Percentiles rank a stretch among this genome's conserved stretches.
These are phyloP conservation scores for Sminthurides bifidus DNA, from an alignment of 1,140 invertebrate species.

Conservation along the genomic window DNA sequence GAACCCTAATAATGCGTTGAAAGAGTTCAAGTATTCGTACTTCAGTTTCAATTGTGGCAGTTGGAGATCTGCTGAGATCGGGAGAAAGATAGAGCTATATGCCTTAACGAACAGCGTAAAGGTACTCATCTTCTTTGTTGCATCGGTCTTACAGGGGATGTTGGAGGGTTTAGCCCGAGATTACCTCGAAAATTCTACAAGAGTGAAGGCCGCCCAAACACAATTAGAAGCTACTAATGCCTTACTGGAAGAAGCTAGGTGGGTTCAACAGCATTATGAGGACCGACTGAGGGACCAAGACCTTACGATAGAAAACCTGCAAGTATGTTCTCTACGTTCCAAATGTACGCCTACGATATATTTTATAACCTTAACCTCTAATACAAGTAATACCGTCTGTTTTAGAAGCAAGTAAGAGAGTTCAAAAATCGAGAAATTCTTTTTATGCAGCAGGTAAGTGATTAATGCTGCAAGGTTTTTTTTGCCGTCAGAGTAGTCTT, in stretches of 20 bases:
- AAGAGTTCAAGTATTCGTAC: background rate
- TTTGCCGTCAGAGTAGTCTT: background rate
- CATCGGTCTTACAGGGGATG: background rate
- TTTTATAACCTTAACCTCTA: no score
- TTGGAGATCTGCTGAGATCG: background rate
- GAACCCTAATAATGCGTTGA: no score
- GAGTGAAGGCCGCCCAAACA: background rate
- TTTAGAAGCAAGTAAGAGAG: no score
- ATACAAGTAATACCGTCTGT: no score
- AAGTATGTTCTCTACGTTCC: conserved; percentile 1
- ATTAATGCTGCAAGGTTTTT: background rate
- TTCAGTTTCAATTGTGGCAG: background rate
- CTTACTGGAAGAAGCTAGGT: conserved; percentile 12
- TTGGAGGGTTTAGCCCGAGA: conserved; percentile 3
- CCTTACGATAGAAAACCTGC: conserved; percentile 15
- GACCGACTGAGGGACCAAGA: conserved; percentile 8
- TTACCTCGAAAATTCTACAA: background rate
- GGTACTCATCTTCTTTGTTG: background rate
- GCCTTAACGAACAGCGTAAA: background rate
- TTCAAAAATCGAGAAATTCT: background rate
- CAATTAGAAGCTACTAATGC: conserved; percentile 7
- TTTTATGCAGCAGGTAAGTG: background rate
- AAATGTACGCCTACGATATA: background rate
- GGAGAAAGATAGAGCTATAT: background rate
- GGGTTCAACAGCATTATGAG: conserved; percentile 18